Conservation (phyloP, 1,140 invertebrate genomes). For the Pogonomyrmex barbatus region DNA sequence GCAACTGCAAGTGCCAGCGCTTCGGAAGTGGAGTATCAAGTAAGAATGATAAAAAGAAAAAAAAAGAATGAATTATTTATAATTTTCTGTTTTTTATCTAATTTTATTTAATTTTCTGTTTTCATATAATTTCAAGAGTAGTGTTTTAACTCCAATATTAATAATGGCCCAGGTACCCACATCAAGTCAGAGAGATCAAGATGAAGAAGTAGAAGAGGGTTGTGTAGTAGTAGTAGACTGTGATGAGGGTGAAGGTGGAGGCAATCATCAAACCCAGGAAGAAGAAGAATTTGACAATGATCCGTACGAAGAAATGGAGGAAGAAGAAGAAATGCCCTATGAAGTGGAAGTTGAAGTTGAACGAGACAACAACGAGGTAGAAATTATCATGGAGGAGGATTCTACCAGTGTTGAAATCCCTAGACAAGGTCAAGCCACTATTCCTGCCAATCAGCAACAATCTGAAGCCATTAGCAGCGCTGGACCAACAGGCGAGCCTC, state of each 20-base stretch:
- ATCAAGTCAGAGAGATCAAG: conserved; percentile 93
- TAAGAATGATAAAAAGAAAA: conserved; percentile 59
- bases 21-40: conserved; percentile 85
- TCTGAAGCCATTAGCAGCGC: conserved; percentile 88
- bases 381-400: conserved; percentile 88
- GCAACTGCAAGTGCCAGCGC: conserved; percentile 80
- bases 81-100: neutral
- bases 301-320: conserved; percentile 87
- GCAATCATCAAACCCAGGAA: conserved; percentile 86
- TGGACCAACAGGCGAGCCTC: conserved; percentile 85
- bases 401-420: conserved; percentile 87
- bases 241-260: conserved; percentile 87
- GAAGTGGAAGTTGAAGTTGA: conserved; percentile 85
- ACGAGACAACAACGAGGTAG: conserved; percentile 89
- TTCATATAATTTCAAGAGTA: neutral
- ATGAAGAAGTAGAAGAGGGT: conserved; percentile 92
- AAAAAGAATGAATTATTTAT: neutral
- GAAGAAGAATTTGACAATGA: conserved; percentile 88
- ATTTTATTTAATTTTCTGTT: neutral
- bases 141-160: conserved; percentile 68
- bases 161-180: conserved; percentile 90
- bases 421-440: conserved; percentile 83
- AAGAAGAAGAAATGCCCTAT: conserved; percentile 86
- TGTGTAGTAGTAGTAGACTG: conserved; percentile 90
- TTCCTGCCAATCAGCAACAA: conserved; percentile 81